Base-by-base conservation (phyloP, 2,113 vertebrate species). In the Xenopus laevis region DNA sequence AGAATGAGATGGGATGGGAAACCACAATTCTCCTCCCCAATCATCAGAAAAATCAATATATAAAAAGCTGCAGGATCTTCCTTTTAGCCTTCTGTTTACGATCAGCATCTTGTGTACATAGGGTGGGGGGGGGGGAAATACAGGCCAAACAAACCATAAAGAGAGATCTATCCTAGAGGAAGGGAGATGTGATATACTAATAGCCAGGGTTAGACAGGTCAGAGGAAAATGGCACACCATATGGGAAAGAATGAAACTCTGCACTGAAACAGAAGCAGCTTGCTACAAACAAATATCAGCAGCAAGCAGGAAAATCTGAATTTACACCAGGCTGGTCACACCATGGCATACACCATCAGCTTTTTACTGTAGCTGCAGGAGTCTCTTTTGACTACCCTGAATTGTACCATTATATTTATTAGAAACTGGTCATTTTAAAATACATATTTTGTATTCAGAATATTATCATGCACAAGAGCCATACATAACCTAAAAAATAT, bases 41-140 rank as follows among this genome's bases (percentile, higher is more conserved):
- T 46, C 60, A 75, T 70, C 66, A 77, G 30, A 46, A 44, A 57
- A 67, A 77, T 77, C 74, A 70, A 77, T 77, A 76, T 11, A 55
- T 69, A 64, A 76, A 60, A 76, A 21, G n/a, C 59, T 70, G 71
- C 62, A 65, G 71, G 61, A 73, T 30, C 71, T 27, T 30, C 33
- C 47, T 68, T 68, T 18, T 30, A 61, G 55, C 27, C 63, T 46
- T 47, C 23, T 68, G 65, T 62, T 75, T 57, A 75, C 65, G 63
- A 75, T 57, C 17, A 52, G 58, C 65, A 62, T 63, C 46, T 18
- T 46, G 30, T 64, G 59, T 16, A 60, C 23, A 69, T 53, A 23
- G 50, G 17, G 50, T 50, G 65, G 44, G 67, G 23, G 66, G 65
- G 44, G 67, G 23, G 66, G 61, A 60, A 21, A 15, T 20, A 76